Base-by-base conservation (phyloP, 2,113 vertebrate species). In the Symphodus melops region DNA sequence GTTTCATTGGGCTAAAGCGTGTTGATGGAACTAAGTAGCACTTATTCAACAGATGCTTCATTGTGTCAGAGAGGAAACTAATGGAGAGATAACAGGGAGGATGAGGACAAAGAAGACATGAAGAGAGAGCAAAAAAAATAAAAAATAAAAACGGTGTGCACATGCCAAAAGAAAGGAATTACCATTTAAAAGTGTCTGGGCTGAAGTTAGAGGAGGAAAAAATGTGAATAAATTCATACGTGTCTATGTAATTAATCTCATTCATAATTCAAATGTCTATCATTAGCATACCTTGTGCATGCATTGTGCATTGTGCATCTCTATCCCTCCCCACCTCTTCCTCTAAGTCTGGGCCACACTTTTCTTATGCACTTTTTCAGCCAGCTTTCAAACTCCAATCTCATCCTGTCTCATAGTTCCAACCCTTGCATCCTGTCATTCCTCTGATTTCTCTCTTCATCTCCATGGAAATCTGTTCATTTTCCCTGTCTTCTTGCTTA, bases 261-360 rank as follows among this genome's bases (percentile, higher is more conserved):
- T 93, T 92, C 81, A 92, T 92, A 89, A 92, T 92, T 91, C 82
- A 92, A 69, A 84, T 84, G 68, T 56, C 66, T 71, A 49, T 77
- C 79, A 91, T 92, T 90, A 92, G 82, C 87, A 88, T 81, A 84
- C n/a, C 76, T 63, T 65, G 63, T 82, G 73, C 66, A 71, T 65
- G 55, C 80, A 62, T 46, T 13, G 49, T 65, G 55, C 80, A 62
- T 46, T 13, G 49, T 42, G 66, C 52, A 78, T 77, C 80, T 56
- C 62, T n/a, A 49, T 36, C 52, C 63, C 64, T 83, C 66, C 21
- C 63, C 12, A 9, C 46, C 66, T 8, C 58, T 20, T 11, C 25
- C 33, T 79, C 42, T 17, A 28, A 42, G 58, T 72, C 72, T 57
- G 37, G 37, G 63, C 58, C 60, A 65, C 72, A 73, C 72, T 79